Evolutionary conservation across 2,113 vertebrate species (phyloP).

Genomic region (Baryphthengus martii): DNA sequence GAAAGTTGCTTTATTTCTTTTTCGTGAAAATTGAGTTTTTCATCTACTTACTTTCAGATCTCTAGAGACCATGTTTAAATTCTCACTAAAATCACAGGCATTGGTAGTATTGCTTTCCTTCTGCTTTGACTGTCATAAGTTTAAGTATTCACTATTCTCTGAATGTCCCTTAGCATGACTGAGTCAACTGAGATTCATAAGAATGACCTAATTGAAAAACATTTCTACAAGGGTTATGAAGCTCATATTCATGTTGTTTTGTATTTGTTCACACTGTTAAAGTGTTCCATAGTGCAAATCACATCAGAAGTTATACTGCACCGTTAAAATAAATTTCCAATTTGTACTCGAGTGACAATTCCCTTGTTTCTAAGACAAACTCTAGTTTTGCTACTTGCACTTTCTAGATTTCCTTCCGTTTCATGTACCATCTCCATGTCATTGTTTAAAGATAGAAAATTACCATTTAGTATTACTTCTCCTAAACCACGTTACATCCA

Average conservation of each 20-base stretch:
- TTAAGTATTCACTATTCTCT: not conserved
- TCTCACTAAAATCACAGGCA: not conserved
- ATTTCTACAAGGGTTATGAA: not conserved
- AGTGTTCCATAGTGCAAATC: not conserved
- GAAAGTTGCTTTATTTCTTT: not conserved
- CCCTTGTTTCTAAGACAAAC: not conserved
- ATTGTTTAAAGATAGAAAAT: not conserved
- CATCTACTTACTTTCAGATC: not conserved
- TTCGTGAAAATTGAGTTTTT: not conserved
- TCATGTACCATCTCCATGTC: not conserved
- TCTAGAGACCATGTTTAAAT: not conserved
- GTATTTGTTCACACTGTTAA: not conserved
- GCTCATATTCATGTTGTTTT: not conserved
- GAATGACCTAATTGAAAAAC: not conserved
- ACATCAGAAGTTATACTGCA: not conserved
- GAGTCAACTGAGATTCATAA: not conserved
- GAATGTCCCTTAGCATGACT: not conserved
- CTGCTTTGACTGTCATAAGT: not conserved
- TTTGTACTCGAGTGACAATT: not conserved
- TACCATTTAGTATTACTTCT: not conserved
- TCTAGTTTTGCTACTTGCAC: not conserved
- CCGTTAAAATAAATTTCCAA: not conserved
- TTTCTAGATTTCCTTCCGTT: not conserved
- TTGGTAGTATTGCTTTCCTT: not conserved
- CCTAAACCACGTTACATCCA: not conserved